Conservation (phyloP, 2,888 invertebrate genomes). For the Trichogramma evanescens region DNA sequence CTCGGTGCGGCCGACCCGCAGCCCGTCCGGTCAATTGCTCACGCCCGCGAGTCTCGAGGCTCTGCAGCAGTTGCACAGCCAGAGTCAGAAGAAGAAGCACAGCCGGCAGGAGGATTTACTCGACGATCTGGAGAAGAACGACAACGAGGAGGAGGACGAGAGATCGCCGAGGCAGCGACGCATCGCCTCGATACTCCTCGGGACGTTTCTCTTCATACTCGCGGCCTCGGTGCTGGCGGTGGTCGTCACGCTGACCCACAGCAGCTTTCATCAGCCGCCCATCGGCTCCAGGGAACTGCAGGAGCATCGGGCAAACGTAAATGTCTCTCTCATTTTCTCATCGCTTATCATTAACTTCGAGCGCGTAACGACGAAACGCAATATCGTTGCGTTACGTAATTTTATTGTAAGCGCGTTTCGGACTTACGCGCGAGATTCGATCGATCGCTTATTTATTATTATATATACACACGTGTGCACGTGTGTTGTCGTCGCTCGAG, state of each 20-base stretch:
- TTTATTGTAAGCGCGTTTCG: too few species aligned
- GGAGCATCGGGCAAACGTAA: slow-evolving; percentile 38
- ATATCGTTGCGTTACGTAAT: too few species aligned
- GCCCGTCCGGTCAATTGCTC: background rate
- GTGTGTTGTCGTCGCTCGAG: too few species aligned
- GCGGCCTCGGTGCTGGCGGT: slow-evolving; percentile 69
- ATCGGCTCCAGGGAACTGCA: slow-evolving; percentile 51
- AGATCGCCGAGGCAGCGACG: slow-evolving; percentile 63
- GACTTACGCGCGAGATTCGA: too few species aligned
- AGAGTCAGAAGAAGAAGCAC: slow-evolving; percentile 33
- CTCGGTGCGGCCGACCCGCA: slow-evolving; percentile 55
- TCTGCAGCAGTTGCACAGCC: too few species aligned
- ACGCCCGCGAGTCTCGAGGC: slow-evolving; percentile 25
- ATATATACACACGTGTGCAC: too few species aligned
- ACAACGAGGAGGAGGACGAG: slow-evolving; percentile 49
- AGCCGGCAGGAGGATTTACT: slow-evolving; percentile 43
- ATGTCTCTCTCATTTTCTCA: background rate
- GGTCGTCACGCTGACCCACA: slow-evolving; percentile 69
- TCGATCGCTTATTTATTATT: too few species aligned
- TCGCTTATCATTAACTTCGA: too few species aligned
- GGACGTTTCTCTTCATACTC: slow-evolving; percentile 66
- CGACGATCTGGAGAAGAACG: slow-evolving; percentile 15
- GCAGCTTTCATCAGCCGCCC: slow-evolving; percentile 59
- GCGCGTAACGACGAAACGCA: too few species aligned
- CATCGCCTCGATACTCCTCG: slow-evolving; percentile 65